phyloP scores from a whole-genome alignment of 2,113 vertebrate species.

The Alexandromys fortis region DNA sequence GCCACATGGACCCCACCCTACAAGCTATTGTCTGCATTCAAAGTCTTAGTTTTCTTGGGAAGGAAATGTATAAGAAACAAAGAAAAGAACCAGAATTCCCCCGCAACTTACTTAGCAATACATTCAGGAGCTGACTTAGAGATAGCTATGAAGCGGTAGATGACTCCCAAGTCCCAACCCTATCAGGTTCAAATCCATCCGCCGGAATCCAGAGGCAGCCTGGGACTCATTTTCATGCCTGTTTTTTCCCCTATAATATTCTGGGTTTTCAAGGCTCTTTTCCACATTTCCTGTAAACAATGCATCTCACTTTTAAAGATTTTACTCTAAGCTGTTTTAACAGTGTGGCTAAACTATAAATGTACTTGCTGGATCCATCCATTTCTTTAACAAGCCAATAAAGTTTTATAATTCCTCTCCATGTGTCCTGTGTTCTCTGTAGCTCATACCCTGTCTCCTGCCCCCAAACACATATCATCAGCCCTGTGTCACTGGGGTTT shows the following conservation, averaged over 20 bases:
- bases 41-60: background rate
- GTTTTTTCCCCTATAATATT: constrained; percentile 2
- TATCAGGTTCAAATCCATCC: constrained; percentile 17
- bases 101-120: constrained; percentile 1
- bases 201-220: constrained; percentile 72
- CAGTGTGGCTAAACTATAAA: constrained; percentile 72
- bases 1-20: no score
- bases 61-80: background rate
- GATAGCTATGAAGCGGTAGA: background rate
- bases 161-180: background rate
- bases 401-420: constrained; percentile 82
- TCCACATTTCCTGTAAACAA: constrained; percentile 78
- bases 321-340: constrained; percentile 79
- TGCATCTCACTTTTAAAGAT: constrained; percentile 61
- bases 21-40: background rate
- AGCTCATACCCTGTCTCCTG: background rate
- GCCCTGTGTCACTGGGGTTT: background rate
- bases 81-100: background rate
- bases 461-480: background rate
- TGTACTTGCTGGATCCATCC: constrained; percentile 77
- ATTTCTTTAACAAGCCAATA: constrained; percentile 84
- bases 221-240: constrained; percentile 61
- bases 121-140: background rate
- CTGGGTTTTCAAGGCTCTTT: constrained; percentile 59
- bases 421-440: constrained; percentile 79